Evolutionary conservation across 2,888 invertebrate species (phyloP).

Genomic region (Lasioglossum pauxillum): DNA sequence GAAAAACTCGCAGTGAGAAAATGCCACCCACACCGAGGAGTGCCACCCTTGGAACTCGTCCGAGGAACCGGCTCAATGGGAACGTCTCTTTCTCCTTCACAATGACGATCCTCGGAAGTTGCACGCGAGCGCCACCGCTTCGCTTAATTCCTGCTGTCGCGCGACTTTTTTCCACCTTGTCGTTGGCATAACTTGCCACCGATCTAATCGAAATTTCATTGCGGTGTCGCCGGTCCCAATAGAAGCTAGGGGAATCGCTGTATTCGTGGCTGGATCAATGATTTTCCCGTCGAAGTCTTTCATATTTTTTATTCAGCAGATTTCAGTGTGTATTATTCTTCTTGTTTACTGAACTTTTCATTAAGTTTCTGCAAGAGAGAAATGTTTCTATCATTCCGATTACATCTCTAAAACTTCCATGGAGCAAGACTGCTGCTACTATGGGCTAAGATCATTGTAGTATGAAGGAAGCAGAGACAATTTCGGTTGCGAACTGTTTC

Average conservation of each 20-base stretch:
- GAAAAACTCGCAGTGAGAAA: constrained; percentile 76
- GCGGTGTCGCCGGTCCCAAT: background rate
- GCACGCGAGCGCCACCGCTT: constrained; percentile 4
- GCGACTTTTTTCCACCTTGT: constrained; percentile 6
- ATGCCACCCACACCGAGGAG: constrained; percentile 79
- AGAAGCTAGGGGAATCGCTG: background rate
- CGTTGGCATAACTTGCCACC: background rate
- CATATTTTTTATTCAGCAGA: background rate
- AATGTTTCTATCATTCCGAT: no score
- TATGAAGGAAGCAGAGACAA: no score
- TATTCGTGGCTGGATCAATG: background rate
- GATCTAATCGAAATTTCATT: constrained; percentile 20
- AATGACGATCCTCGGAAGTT: constrained; percentile 43
- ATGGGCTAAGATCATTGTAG: no score
- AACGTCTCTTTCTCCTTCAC: constrained; percentile 51
- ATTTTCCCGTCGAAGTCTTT: background rate
- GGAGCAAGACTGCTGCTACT: no score
- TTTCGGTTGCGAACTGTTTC: no score
- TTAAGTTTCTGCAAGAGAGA: no score
- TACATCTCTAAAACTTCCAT: no score
- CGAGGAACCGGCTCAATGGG: constrained; percentile 63
- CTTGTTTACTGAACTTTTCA: no score
- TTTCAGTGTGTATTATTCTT: background rate
- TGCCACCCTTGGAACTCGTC: constrained; percentile 54
- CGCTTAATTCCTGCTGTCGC: constrained; percentile 35